Evolutionary conservation across 2,888 invertebrate genomes (phyloP).

Genomic region (Leptogaster cylindrica): DNA sequence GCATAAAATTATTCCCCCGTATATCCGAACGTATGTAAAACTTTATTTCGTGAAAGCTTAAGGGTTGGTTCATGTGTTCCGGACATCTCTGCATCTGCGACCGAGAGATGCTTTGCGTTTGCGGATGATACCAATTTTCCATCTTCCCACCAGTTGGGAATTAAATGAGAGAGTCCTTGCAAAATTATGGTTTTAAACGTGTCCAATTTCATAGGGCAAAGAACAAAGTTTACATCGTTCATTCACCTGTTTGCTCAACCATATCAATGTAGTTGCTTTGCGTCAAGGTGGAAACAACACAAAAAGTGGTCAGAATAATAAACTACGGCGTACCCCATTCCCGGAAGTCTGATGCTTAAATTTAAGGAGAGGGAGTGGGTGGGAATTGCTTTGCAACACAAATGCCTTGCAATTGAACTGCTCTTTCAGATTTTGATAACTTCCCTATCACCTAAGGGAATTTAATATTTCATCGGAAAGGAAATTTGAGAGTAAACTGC

Average conservation of each 20-base stretch:
- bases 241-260: constrained; percentile 28
- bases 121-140: constrained; percentile 39
- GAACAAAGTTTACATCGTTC: constrained; percentile 14
- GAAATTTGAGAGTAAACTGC: too few species aligned
- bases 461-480: too few species aligned
- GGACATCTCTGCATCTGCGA: constrained; percentile 31
- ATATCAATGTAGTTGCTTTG: constrained; percentile 6
- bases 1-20: constrained; percentile 32
- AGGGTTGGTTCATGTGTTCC: constrained; percentile 6
- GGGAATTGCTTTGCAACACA: neutral
- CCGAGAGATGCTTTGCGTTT: constrained; percentile 19
- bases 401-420: neutral
- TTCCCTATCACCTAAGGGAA: too few species aligned
- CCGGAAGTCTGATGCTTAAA: neutral
- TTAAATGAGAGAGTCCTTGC: constrained; percentile 27
- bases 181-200: constrained; percentile 20
- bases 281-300: neutral
- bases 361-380: too few species aligned
- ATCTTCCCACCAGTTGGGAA: constrained; percentile 32
- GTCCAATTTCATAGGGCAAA: constrained; percentile 19
- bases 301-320: neutral
- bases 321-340: neutral
- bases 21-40: constrained; percentile 23
- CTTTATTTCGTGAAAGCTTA: constrained; percentile 32
- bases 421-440: too few species aligned